These are phyloP conservation scores for Epizoanthus illoricatus DNA, from an alignment of 92 coral and sea anemone species.

Conservation along the genomic window DNA sequence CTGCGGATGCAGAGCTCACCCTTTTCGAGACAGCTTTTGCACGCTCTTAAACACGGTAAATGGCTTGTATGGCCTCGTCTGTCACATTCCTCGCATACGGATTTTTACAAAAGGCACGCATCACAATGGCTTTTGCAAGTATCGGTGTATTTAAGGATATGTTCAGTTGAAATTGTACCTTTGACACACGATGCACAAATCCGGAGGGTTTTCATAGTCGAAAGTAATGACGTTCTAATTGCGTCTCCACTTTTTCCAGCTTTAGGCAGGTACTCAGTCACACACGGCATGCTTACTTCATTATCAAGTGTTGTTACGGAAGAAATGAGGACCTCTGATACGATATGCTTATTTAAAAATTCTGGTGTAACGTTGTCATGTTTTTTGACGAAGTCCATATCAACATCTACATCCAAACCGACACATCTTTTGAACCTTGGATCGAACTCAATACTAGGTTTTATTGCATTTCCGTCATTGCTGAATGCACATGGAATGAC, in stretches of 20 bases:
- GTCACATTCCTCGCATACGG: conserved; percentile 47
- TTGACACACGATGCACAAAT: conserved; percentile 21
- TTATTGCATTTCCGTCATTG: conserved; percentile 41
- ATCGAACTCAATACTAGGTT: conserved; percentile 40
- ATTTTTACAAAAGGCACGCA: conserved; percentile 5
- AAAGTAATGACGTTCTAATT: conserved; percentile 7
- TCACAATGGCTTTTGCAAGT: conserved; percentile 25
- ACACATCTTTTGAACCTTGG: conserved; percentile 31
- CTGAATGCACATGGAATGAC: conserved; percentile 34
- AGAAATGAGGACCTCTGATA: conserved; percentile 21
- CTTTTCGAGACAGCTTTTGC: conserved; percentile 46
- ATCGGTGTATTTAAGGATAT: conserved; percentile 28
- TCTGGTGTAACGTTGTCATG: not conserved
- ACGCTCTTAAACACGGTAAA: conserved; percentile 45
- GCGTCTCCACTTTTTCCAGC: conserved; percentile 34
- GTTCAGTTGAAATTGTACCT: not conserved
- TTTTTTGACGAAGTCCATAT: conserved; percentile 16
- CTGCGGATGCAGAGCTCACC: conserved; percentile 44
- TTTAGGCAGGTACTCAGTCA: conserved; percentile 33
- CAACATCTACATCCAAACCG: conserved; percentile 32
- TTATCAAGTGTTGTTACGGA: conserved; percentile 16
- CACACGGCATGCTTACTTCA: conserved; percentile 44
- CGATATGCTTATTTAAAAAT: conserved; percentile 27
- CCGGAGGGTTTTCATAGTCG: conserved; percentile 9
- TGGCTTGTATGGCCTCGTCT: conserved; percentile 45